Base-by-base conservation (phyloP, 2,113 vertebrate species). In the Falcunculus frontatus region DNA sequence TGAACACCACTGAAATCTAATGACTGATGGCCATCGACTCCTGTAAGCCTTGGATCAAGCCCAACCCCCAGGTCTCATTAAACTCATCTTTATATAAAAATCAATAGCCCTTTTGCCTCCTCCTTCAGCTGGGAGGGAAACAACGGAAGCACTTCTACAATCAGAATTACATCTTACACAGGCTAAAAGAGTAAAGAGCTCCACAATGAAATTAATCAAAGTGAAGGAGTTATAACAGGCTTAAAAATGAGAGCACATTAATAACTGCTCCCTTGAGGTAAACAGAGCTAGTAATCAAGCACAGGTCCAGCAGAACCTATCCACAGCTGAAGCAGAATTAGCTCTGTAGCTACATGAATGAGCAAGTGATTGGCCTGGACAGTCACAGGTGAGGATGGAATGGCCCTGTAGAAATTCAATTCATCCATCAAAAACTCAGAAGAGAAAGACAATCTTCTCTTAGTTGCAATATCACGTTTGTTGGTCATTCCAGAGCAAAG, bases 191-290 rank as follows among this genome's bases (percentile, higher is more conserved):
- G 49, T 86, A 62, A 80, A 96, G 64, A 87, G 73, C 87, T 89
- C 86, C 82, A 83, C 83, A 73, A 65, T 49, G 35, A 96, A 93
- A 97, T 97, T 96, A 96, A 97, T 97, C 97, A 96, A 97, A 94
- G 47, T 84, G 87, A 97, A 96, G 93, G 84, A 94, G 83, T 94
- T 87, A 72, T 90, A 94, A 95, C n/a, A 82, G 84, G 62, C 76
- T 84, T 94, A 73, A 96, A 96, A 96, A 97, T 41, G 65, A 92
- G 69, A 93, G 83, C 88, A 87, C 62, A 91, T 96, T 94, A 95
- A 91, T 96, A 97, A 95, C 53, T 56, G 89, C 55, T 96, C 81
- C 84, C 82, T 64, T 52, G 88, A 59, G 89, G 85, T 76, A 96
- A 95, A 94, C 49, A 93, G 82, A 89, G 83, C 46, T 69, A 82